Percentiles rank a stretch among this genome's conserved stretches.
phyloP scores from a whole-genome alignment of 2,113 vertebrate genomes.

The Rousettus leschenaultii region DNA sequence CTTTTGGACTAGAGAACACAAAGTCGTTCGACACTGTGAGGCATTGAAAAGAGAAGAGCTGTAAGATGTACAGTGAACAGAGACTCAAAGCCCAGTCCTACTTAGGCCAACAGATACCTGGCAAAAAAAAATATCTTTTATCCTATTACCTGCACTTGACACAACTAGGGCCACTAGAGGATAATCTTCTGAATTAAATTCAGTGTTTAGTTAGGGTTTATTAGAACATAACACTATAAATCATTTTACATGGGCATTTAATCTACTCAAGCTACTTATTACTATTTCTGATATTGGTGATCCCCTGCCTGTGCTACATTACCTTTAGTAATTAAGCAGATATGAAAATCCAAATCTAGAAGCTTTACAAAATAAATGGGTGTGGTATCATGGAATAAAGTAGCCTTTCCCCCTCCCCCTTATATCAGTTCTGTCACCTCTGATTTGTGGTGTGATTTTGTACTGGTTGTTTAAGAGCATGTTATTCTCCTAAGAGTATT shows the following conservation, averaged over 20 bases:
- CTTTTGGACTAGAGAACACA: neutral
- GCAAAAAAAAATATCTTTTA: neutral
- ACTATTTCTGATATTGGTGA: neutral
- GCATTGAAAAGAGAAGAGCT: neutral
- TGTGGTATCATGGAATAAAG: neutral
- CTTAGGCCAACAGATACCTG: neutral
- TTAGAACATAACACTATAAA: neutral
- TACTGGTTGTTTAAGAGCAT: neutral
- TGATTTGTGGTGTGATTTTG: neutral
- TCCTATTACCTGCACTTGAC: neutral
- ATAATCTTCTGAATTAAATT: neutral
- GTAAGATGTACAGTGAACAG: neutral
- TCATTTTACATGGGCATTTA: neutral
- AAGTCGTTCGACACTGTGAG: neutral
- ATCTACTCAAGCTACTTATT: neutral
- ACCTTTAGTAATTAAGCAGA: neutral
- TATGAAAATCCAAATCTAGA: neutral
- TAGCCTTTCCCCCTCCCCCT: no score
- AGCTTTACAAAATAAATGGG: neutral
- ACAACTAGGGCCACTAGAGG: neutral
- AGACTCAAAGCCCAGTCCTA: neutral
- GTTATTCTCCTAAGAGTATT: neutral
- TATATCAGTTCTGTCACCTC: neutral
- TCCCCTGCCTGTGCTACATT: neutral
- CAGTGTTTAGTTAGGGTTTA: neutral